Conservation (phyloP, 2,888 invertebrate species). For the Protodeltote pygarga region DNA sequence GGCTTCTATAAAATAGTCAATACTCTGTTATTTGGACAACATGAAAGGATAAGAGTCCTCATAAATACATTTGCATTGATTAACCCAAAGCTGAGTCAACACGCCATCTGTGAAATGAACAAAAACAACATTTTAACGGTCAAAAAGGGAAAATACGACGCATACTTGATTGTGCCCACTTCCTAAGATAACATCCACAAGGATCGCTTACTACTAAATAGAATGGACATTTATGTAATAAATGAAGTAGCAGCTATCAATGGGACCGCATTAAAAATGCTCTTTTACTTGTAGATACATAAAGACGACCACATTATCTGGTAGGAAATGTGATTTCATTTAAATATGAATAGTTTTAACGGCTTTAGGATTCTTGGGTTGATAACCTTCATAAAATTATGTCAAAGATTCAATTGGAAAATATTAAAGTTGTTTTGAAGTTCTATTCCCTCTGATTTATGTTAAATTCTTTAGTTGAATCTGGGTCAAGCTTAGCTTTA, state of each 20-base stretch:
- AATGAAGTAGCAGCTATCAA: conserved; percentile 50
- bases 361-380: conserved; percentile 21
- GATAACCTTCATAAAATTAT: conserved; percentile 24
- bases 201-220: conserved; percentile 51
- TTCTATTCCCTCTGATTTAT: conserved; percentile 14
- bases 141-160: conserved; percentile 27
- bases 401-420: conserved; percentile 13
- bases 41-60: neutral
- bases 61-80: conserved; percentile 25
- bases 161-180: conserved; percentile 36
- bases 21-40: neutral
- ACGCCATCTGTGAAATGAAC: conserved; percentile 15
- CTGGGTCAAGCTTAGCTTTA: conserved; percentile 34
- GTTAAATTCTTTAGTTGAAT: conserved; percentile 24
- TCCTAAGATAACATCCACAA: conserved; percentile 45
- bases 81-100: conserved; percentile 29
- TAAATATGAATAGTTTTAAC: conserved; percentile 36
- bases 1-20: neutral
- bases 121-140: conserved; percentile 18
- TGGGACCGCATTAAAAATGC: conserved; percentile 39
- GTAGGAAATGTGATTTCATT: conserved; percentile 38
- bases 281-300: conserved; percentile 37
- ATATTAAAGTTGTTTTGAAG: conserved; percentile 8
- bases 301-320: conserved; percentile 29
- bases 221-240: conserved; percentile 59